Evolutionary conservation across 2,888 invertebrate genomes (phyloP), one percentile per base, ranked within the genome.

Genomic region (Rugalucina vietnamica): DNA sequence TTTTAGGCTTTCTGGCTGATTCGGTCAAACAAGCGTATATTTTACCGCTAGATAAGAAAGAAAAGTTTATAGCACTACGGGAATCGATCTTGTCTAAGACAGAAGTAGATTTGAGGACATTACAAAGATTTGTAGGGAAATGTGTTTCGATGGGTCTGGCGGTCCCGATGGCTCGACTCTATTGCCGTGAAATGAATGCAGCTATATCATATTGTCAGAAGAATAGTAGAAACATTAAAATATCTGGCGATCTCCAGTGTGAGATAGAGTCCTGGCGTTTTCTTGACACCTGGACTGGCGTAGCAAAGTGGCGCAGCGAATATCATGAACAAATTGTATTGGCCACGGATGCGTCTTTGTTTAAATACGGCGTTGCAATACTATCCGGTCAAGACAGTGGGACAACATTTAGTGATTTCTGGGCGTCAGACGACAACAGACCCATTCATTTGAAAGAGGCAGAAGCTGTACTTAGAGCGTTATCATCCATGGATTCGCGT

Each of bases 301-400:
- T 4, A 3, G 69, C 29, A 18, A 24, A 24, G n/a, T 79, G 82
- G 80, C 73, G 79, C 24, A 65, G 69, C 18, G 76, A 82, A 32
- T 50, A 32, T n/a, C 82, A 82, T 73, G 37, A 69, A 21, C 73
- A 57, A 76, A 54, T 82, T 69, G 10, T 32, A 2, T n/a, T 85
- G 29, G 70, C 82, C 34, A 85, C 80, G 0, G 86, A 86, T 72
- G 39, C 83, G 27, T 86, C 86, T n/a, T 14, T n/a, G n/a, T 83
- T 43, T 36, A 65, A 57, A 32, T 83, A 83, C 71, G 83, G 81
- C 69, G 74, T 50, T 37, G 60, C 43, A 1, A 27, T 81, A 21
- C n/a, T 78, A 10, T 50, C 36, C 21, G 82, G 77, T 39, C 37
- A 37, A 60, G 37, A 18, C 32, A 5, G 24, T 4, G 54, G 32